phyloP scores from a whole-genome alignment of 1,140 invertebrate species.

The Alviniconcha marisindica region DNA sequence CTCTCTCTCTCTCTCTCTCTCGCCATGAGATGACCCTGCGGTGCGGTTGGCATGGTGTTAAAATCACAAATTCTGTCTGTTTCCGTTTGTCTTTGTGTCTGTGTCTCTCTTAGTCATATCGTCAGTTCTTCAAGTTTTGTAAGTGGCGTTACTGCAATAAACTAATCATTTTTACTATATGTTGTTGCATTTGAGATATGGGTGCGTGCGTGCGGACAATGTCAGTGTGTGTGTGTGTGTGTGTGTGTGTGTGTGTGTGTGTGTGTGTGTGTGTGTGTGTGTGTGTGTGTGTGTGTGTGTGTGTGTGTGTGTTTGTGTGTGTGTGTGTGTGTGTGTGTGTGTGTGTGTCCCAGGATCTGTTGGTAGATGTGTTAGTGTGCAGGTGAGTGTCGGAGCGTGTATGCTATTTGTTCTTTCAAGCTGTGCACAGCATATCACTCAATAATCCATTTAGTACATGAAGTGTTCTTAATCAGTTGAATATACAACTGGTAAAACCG shows the following conservation, averaged over 20 bases:
- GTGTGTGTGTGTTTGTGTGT: slow-evolving; percentile 22
- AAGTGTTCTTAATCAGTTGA: too few species aligned
- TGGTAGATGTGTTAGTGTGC: neutral
- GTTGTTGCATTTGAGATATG: too few species aligned
- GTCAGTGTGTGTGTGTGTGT: neutral
- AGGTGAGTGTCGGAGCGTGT: neutral
- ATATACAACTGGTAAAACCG: too few species aligned
- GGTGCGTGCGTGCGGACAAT: neutral
- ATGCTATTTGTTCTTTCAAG: too few species aligned
- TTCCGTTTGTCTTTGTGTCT: neutral
- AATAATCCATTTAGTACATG: too few species aligned
- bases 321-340: slow-evolving; percentile 4
- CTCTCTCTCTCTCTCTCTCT: neutral
- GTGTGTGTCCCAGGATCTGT: neutral
- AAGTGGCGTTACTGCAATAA: too few species aligned
- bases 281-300: neutral
- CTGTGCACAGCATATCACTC: too few species aligned
- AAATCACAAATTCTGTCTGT: too few species aligned
- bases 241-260: neutral
- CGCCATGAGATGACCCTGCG: too few species aligned
- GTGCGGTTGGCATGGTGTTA: too few species aligned
- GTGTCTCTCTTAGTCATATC: neutral
- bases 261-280: slow-evolving; percentile 7
- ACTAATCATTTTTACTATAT: too few species aligned
- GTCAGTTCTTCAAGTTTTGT: too few species aligned